Evolutionary conservation across 2,797 vertebrate genomes (phyloP).

Genomic region (Silurus aristotelis): DNA sequence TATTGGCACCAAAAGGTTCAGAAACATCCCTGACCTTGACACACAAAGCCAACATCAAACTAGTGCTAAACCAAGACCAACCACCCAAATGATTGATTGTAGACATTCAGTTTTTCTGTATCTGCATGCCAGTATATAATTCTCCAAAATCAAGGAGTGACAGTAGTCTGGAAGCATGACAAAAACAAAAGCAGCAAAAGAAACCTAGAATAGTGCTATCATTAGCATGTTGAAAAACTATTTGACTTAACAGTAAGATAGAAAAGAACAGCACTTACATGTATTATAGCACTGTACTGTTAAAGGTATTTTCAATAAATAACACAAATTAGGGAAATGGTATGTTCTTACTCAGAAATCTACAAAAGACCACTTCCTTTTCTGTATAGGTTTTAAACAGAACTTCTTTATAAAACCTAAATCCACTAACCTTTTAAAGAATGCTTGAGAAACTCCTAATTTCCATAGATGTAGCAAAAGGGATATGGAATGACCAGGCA

Average conservation of each 20-base stretch:
- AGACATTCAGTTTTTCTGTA: neutral
- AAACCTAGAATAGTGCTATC: neutral
- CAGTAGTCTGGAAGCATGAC: neutral
- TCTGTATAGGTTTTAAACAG: neutral
- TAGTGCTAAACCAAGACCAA: neutral
- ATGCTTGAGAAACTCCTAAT: neutral
- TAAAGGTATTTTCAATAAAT: neutral
- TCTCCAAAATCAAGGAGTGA: neutral
- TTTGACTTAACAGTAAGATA: neutral
- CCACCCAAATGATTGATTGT: neutral
- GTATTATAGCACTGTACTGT: neutral
- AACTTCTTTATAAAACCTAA: neutral
- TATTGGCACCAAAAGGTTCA: neutral
- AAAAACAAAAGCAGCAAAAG: neutral
- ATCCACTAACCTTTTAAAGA: neutral
- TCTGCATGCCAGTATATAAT: neutral
- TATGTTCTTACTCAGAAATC: neutral
- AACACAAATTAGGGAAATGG: neutral
- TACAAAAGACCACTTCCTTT: neutral
- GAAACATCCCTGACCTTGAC: neutral
- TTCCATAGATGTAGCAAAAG: neutral
- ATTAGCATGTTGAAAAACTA: too few species aligned
- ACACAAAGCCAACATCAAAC: neutral
- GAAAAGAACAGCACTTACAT: neutral
- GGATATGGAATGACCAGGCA: neutral